Evolutionary conservation across 2,113 vertebrate genomes (phyloP), one percentile per base, ranked within the genome.

Genomic region (Mystacornis crossleyi): DNA sequence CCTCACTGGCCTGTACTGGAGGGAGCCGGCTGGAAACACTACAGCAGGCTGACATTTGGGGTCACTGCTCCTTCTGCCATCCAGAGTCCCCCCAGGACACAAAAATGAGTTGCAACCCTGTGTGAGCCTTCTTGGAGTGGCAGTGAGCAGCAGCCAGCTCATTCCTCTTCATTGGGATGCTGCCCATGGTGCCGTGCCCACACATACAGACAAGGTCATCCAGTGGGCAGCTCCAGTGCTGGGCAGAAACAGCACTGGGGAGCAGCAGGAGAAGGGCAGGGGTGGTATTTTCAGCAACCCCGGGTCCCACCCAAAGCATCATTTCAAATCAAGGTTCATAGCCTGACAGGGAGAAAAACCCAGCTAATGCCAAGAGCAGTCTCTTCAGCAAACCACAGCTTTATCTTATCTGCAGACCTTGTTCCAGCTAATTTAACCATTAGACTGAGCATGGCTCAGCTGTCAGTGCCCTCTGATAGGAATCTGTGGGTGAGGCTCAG

Each of bases 321-420:
- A 9, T 60, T 58, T 66, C 81, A 75, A 84, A 67, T 31, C 43
- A 50, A 74, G 78, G 66, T 72, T 86, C 67, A 7, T 6, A 50
- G 9, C 72, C 81, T 61, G 64, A 47, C 43, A 51, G 55, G 43
- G 77, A 50, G 51, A 67, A 25, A 25, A 74, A 34, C 67, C 8
- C 74, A 34, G 71, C 26, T 65, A 67, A 19, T 2, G 0, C 51
- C 69, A 64, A 69, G 47, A 81, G 73, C 38, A 86, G 57, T 50
- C 53, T 86, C 89, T 70, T 84, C 93, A 69, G 83, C 53, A 86
- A 79, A 62, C 31, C 69, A 34, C 9, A 18, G 36, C 18, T 0
- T 79, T 94, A 96, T 96, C 96, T 96, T 94, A 95, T 95, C 95
- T 79, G 36, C 18, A 81, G 65, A 79, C 89, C 93, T 95, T 92